Base-by-base conservation (phyloP, 1,140 invertebrate species). In the Drosophila nigromelanica region DNA sequence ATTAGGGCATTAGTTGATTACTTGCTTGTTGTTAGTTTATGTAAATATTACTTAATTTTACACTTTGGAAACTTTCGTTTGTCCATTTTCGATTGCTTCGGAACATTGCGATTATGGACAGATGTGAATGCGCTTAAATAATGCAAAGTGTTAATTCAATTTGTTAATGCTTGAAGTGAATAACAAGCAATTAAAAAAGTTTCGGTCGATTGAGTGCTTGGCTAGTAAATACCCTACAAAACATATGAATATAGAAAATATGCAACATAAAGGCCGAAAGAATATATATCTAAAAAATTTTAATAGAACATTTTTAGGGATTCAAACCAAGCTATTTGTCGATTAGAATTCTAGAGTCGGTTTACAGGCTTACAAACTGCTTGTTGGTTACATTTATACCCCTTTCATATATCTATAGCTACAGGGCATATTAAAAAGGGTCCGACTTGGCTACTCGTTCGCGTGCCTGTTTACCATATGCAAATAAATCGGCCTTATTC, bases 61-160 rank as follows among this genome's bases (percentile, higher is more conserved):
- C 21, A 2, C 21, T 24, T 24, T 24, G 21, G 18, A 18, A 18
- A 18, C 18, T 18, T 1, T 2, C 21, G 3, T 24, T 24, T 24
- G 21, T 24, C 3, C 39, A 14, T 11, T 27, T 56, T 43, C 21
- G 51, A 21, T 18, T 58, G 14, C 8, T 30, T 45, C 18, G 24
- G 24, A 42, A n/a, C 14, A 27, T 60, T 45, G 4, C 8, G 27
- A 60, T 47, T 60, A 33, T 60, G 42, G 12, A 47, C 58, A 60
- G 58, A 60, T 60, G 55, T 45, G 40, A 45, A 43, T 11, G 43
- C 54, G 35, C 54, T 52, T 47, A 47, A 68, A 60, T 70, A 63
- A 78, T 78, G 67, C 78, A 59, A 68, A 80, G 78, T 76, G 82
- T 78, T 87, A 86, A 86, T 82, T 87, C 71, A 86, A 86, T 82